These are phyloP conservation scores for Atractosteus spatula DNA, from an alignment of 2,113 vertebrate species.

Conservation along the genomic window DNA sequence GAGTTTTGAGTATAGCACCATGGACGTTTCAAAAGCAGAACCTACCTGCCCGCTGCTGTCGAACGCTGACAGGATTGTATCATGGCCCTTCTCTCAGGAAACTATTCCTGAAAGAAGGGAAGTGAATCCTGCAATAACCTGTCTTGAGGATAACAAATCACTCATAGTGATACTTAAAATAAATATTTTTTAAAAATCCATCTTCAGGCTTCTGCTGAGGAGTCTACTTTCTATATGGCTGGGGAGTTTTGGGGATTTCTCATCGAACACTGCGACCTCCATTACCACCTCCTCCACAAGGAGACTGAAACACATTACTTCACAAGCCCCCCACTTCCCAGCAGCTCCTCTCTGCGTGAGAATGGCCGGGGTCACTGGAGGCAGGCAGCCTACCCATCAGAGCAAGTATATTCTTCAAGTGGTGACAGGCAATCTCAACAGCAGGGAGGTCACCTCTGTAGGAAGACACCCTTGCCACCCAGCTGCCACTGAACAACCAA, in stretches of 20 bases:
- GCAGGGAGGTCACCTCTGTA: conserved; percentile 66
- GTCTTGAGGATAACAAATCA: too few species aligned
- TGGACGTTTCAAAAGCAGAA: too few species aligned
- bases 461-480: conserved; percentile 50
- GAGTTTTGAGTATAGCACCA: too few species aligned
- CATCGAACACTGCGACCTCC: conserved; percentile 28
- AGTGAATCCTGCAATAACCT: too few species aligned
- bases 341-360: conserved; percentile 53
- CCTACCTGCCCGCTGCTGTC: too few species aligned
- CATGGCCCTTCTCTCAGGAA: too few species aligned
- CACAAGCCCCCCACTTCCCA: conserved; percentile 41
- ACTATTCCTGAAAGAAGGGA: too few species aligned
- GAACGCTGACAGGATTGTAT: too few species aligned
- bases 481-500: conserved; percentile 35
- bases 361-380: conserved; percentile 66
- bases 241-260: neutral
- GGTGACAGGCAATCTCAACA: conserved; percentile 49
- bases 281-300: conserved; percentile 36
- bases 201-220: neutral
- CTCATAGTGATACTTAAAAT: too few species aligned
- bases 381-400: conserved; percentile 66
- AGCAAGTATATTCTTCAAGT: conserved; percentile 55
- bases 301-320: conserved; percentile 58
- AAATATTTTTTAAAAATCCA: too few species aligned
- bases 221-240: neutral